Evolutionary conservation across 2,797 vertebrate genomes (phyloP), one percentile per base, ranked within the genome.

Genomic region (Clarias fuscus): DNA sequence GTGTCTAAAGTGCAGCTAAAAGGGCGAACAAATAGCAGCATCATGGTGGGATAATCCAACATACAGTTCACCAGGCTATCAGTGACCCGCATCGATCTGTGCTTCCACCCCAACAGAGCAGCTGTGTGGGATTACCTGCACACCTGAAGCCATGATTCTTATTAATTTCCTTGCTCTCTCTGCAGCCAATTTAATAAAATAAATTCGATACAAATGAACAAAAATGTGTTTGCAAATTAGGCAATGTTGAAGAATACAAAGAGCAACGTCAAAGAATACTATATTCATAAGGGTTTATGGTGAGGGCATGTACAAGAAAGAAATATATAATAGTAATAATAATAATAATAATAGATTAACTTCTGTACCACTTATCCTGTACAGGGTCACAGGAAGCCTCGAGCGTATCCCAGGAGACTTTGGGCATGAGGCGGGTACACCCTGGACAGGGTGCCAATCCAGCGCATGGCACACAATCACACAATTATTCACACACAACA

Each of bases 1-100:
- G 43, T 68, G 64, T 56, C 80, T 82, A 56, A 56, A 82, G 64
- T 82, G 80, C 64, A 68, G 64, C 80, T 82, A 56, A 82, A 67
- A 48, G 80, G 37, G 27, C 62, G 8, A 48, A 53, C 64, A 53
- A 82, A 82, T 67, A 68, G 64, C 62, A 68, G 62, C 24, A 82
- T 27, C 62, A 82, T 82, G 64, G 80, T 56, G 80, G 30, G 64
- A 82, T 53, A 82, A 82, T 68, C 27, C 43, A 82, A 24, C 80
- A 56, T 18, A 8, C 13, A 56, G 64, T 82, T 82, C 80, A 68
- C 80, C 80, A 53, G 80, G 64, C 17, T 82, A 56, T 56, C n/a
- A 56, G 27, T 82, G 64, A 82, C 64, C 80, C 20, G 17, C n/a
- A 56, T 68, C 64, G 80, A 82, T 22, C 80, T 30, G 80, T 53